Evolutionary conservation across 2,797 vertebrate genomes (phyloP), one percentile per base, ranked within the genome.

Genomic region (Columba guinea): DNA sequence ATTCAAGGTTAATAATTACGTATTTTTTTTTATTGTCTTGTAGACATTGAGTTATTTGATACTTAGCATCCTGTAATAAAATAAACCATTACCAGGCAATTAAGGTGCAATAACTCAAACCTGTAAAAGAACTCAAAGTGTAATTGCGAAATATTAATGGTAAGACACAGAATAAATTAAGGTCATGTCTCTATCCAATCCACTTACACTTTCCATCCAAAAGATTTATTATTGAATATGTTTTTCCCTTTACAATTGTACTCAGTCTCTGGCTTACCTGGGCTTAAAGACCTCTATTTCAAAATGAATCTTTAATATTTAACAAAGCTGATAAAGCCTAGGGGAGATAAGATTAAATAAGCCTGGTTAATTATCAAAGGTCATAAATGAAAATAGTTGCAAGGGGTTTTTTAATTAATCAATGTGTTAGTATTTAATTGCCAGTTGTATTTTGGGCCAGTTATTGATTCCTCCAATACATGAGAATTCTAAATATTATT

Each of bases 331-430:
- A 84, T 89, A 87, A 89, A 95, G 93, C 93, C 64, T 30, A 30
- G 56, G 74, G 85, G 94, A 93, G 87, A 96, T 96, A 52, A 97
- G 90, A 96, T 96, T 70, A 96, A 97, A 96, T 95, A 94, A 94
- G 73, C 74, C 97, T 94, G 85, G 87, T 92, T 97, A 97, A 97
- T 96, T 98, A 96, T 73, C 80, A 84, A 88, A 94, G 95, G 96
- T 96, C 94, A 92, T 90, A 89, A 96, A 97, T 80, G 55, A 95
- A 97, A 97, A 95, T 91, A 93, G 89, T 96, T 97, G 80, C 84
- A 89, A 96, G 77, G 21, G 16, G 15, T 44, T 85, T 92, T 94
- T 96, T 28, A 96, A 97, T 97, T 96, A 97, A 97, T 96, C 94
- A 95, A 95, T 74, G 91, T 93, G 96, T 78, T 96, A 93, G 80